phyloP scores from a whole-genome alignment of 2,113 vertebrate genomes.

The Plecotus auritus region DNA sequence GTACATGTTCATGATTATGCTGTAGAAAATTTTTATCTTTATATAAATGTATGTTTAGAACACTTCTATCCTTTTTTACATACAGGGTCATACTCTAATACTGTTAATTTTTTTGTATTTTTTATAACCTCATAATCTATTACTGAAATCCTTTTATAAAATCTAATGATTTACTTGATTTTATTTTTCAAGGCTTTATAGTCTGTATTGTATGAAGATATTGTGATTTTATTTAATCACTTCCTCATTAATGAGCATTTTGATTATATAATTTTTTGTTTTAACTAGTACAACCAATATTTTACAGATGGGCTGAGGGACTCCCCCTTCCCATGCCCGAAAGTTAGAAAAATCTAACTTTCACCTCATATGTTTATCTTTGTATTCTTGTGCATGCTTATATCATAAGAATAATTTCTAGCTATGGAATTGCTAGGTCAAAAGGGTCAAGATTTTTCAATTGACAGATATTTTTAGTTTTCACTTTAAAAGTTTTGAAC shows the following conservation, averaged over 20 bases:
- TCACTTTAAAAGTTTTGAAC: neutral
- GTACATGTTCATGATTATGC: neutral
- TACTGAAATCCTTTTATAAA: neutral
- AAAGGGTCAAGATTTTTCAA: neutral
- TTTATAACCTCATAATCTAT: no score
- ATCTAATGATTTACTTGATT: neutral
- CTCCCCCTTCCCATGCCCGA: no score
- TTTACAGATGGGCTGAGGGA: no score
- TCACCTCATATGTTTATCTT: neutral
- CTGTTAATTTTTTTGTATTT: neutral
- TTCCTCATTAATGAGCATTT: neutral
- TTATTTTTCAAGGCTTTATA: neutral
- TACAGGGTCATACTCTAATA: neutral
- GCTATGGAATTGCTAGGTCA: neutral
- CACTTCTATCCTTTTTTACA: neutral
- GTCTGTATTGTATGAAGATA: neutral
- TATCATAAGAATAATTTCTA: slow-evolving; percentile 21
- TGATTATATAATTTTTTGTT: neutral
- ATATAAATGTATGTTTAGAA: neutral
- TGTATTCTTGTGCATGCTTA: neutral
- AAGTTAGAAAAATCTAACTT: no score
- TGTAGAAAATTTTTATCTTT: neutral
- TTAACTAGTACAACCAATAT: neutral
- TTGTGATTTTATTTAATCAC: neutral
- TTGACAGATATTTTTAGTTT: neutral